Percentiles rank a stretch among this genome's conserved stretches.
Conservation (phyloP, 2,888 invertebrate species). For the Tanaodytes sp. region DNA sequence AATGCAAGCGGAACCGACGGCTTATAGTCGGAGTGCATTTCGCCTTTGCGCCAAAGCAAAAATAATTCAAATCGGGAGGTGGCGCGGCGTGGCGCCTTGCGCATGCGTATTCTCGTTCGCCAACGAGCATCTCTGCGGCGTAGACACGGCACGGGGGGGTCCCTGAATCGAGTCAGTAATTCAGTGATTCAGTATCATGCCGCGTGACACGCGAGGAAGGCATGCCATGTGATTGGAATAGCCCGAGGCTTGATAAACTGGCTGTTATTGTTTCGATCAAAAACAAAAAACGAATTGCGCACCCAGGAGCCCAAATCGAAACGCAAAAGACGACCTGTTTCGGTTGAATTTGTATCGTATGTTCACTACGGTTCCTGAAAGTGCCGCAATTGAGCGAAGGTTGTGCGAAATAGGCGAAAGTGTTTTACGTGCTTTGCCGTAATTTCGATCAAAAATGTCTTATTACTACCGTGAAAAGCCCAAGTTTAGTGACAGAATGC, state of each 20-base stretch:
- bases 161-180: neutral
- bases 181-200: constrained; percentile 24
- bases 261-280: too few relatives aligned
- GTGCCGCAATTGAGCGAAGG: too few relatives aligned
- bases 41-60: constrained; percentile 15
- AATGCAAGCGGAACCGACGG: constrained; percentile 4
- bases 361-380: too few relatives aligned
- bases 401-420: neutral
- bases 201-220: constrained; percentile 35
- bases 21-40: constrained; percentile 2
- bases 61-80: constrained; percentile 37
- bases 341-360: too few relatives aligned
- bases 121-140: constrained; percentile 6
- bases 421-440: neutral
- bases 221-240: constrained; percentile 14
- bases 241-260: neutral
- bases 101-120: constrained; percentile 11
- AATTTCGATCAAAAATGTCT: constrained; percentile 61
- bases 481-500: constrained; percentile 66
- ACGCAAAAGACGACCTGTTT: too few relatives aligned
- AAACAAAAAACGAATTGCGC: too few relatives aligned
- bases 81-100: constrained; percentile 8
- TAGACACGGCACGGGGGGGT: too few relatives aligned
- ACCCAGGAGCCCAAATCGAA: too few relatives aligned
- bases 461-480: constrained; percentile 69